Evolutionary conservation across 1,140 invertebrate genomes (phyloP).

Genomic region (Amphibalanus amphitrite): DNA sequence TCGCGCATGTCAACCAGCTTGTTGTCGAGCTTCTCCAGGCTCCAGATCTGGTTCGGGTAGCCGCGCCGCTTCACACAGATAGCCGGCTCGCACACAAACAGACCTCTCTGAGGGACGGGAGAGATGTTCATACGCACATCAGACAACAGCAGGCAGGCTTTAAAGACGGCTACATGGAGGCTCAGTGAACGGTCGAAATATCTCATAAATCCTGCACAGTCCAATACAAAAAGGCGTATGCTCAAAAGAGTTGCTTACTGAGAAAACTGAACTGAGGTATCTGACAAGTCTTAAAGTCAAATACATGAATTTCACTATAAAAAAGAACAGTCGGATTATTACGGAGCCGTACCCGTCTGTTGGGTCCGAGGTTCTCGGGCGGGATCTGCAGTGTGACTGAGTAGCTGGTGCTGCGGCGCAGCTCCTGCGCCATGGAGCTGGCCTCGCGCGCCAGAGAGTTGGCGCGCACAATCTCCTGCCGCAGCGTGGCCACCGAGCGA

Average conservation of each 20-base stretch:
- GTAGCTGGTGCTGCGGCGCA: conserved; percentile 79
- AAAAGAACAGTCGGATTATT: too few species aligned
- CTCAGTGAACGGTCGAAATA: too few species aligned
- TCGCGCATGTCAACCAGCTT: conserved; percentile 97
- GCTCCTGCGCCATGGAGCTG: conserved; percentile 84
- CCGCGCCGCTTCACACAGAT: conserved; percentile 78
- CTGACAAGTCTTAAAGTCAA: too few species aligned
- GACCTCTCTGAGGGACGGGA: conserved; percentile 46
- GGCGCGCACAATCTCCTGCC: conserved; percentile 80
- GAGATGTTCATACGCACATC: too few species aligned
- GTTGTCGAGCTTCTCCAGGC: conserved; percentile 95
- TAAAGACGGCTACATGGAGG: too few species aligned
- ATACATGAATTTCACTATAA: too few species aligned
- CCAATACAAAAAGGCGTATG: too few species aligned
- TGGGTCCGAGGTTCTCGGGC: conserved; percentile 85
- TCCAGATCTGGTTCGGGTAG: conserved; percentile 74
- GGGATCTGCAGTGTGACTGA: conserved; percentile 95
- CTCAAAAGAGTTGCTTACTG: too few species aligned
- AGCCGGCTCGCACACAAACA: conserved; percentile 92
- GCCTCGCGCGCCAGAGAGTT: conserved; percentile 90
- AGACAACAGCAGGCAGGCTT: too few species aligned
- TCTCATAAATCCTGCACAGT: too few species aligned
- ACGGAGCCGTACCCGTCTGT: conserved; percentile 38
- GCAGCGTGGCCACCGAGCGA: conserved; percentile 66
- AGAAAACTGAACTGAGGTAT: too few species aligned